These are phyloP conservation scores for Cyclophora albipunctata DNA, from an alignment of 2,888 invertebrate species.

Conservation along the genomic window DNA sequence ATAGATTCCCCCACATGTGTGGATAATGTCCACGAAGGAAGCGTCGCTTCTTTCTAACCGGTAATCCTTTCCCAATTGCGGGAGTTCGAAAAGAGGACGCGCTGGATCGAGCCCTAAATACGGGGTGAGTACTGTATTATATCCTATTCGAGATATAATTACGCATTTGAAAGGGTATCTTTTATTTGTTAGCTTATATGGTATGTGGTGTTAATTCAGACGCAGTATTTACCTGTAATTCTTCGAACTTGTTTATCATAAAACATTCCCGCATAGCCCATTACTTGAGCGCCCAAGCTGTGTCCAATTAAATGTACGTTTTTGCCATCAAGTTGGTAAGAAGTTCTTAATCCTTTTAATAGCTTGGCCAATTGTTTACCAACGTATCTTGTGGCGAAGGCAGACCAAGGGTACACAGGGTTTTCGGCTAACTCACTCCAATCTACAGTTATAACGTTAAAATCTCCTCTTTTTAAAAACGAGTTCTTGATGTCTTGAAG, in stretches of 20 bases:
- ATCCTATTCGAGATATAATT: too few species aligned
- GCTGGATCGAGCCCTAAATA: constrained; percentile 79
- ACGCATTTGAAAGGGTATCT: too few species aligned
- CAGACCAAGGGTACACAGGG: constrained; percentile 55
- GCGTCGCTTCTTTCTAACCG: constrained; percentile 79
- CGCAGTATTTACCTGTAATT: constrained; percentile 70
- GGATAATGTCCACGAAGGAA: constrained; percentile 83
- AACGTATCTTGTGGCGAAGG: constrained; percentile 57
- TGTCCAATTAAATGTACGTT: constrained; percentile 66
- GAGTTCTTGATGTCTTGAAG: constrained; percentile 57
- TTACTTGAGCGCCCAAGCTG: constrained; percentile 77
- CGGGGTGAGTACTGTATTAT: too few species aligned
- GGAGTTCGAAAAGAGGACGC: constrained; percentile 75
- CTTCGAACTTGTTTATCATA: constrained; percentile 55
- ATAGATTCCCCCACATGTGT: constrained; percentile 80
- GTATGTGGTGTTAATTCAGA: too few species aligned
- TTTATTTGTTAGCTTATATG: too few species aligned
- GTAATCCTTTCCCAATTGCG: constrained; percentile 41
- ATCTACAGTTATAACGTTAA: constrained; percentile 69
- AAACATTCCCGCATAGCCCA: constrained; percentile 76
- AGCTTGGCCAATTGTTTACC: constrained; percentile 51
- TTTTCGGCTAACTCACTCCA: constrained; percentile 60
- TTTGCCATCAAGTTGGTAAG: constrained; percentile 29
- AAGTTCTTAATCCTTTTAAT: constrained; percentile 30
- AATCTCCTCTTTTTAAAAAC: constrained; percentile 50